Percentiles rank a stretch among this genome's conserved stretches.
These are phyloP conservation scores for Coregonus clupeaformis DNA, from an alignment of 2,113 vertebrate genomes.

Conservation along the genomic window DNA sequence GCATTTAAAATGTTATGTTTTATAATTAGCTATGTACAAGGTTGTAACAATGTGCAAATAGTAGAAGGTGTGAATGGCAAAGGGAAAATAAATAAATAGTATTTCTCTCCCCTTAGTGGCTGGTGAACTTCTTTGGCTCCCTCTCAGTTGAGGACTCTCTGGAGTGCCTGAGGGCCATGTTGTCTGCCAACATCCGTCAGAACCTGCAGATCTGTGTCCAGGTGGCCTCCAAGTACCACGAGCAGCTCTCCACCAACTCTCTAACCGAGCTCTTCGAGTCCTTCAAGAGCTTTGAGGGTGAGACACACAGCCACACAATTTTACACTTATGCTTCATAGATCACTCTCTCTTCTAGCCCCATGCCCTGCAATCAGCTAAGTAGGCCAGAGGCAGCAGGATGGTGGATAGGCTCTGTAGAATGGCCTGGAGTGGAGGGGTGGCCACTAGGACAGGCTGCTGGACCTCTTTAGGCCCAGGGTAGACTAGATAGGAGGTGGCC, in stretches of 20 bases:
- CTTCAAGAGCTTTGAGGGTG: constrained; percentile 99
- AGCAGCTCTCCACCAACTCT: constrained; percentile 91
- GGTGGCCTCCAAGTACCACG: constrained; percentile 96
- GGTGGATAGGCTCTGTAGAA: constrained; percentile 24
- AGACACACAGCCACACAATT: constrained; percentile 20
- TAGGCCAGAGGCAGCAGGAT: constrained; percentile 35
- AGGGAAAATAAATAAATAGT: no score
- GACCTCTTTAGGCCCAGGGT: no score
- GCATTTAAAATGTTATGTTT: no score
- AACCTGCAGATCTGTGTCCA: constrained; percentile 99
- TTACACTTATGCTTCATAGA: no score
- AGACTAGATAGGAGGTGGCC: no score
- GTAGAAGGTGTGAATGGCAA: no score
- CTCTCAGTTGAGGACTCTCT: constrained; percentile 96
- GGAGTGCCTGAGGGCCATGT: constrained; percentile 95
- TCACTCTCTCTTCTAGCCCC: background rate
- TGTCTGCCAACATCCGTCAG: constrained; percentile 97
- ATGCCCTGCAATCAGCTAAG: background rate
- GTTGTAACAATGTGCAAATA: no score
- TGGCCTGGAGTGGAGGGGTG: constrained; percentile 10
- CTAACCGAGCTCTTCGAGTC: constrained; percentile 98
- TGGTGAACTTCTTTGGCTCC: constrained; percentile 97
- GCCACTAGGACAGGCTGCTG: background rate
- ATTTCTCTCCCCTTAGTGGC: constrained; percentile 77
- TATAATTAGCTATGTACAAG: no score